Percentiles rank a stretch among this genome's conserved stretches.
Evolutionary conservation across 2,888 invertebrate genomes (phyloP).

Genomic region (Tanypteryx hageni): DNA sequence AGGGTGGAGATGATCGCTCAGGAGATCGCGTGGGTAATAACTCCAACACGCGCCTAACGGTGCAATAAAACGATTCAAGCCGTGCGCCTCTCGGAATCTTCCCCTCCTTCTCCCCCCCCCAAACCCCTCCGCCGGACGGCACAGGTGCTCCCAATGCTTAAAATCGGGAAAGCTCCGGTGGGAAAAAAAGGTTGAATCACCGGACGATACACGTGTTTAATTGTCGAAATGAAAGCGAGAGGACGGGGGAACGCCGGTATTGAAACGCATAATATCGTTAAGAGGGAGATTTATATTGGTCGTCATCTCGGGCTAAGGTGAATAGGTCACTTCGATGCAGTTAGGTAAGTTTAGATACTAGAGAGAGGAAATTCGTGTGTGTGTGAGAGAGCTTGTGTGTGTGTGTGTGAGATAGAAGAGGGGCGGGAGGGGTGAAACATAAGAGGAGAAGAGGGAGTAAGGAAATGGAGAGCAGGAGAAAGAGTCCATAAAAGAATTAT

Average conservation of each 20-base stretch:
- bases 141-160: neutral
- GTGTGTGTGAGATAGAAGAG: neutral
- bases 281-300: neutral
- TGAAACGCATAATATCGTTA: neutral
- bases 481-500: constrained; percentile 62
- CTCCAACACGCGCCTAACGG: constrained; percentile 43
- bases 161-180: no score
- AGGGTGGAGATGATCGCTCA: neutral
- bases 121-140: neutral
- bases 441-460: neutral
- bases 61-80: constrained; percentile 48
- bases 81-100: neutral
- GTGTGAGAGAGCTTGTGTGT: neutral
- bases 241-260: neutral
- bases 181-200: no score
- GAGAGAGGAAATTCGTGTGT: neutral
- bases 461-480: constrained; percentile 22
- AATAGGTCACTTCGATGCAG: neutral
- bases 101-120: neutral
- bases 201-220: no score
- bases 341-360: neutral
- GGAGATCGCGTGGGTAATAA: constrained; percentile 33
- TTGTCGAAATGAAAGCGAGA: neutral
- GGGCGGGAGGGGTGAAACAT: neutral
- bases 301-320: neutral